These are phyloP conservation scores for Littorina saxatilis DNA, from an alignment of 1,140 invertebrate genomes.

Conservation along the genomic window DNA sequence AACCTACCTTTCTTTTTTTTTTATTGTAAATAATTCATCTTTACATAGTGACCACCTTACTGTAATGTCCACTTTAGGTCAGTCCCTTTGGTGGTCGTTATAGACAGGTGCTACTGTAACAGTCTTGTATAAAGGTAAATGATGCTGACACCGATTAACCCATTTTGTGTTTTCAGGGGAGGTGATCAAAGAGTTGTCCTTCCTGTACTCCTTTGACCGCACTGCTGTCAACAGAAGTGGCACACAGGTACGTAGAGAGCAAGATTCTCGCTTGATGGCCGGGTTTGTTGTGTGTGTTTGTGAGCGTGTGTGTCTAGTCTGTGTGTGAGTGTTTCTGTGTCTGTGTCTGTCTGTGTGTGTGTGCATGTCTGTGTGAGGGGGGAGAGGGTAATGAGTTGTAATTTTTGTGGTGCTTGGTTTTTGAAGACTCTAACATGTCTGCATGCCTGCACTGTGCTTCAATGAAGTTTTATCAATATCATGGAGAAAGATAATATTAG, in stretches of 20 bases:
- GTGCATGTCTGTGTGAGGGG: neutral
- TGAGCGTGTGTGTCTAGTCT: neutral
- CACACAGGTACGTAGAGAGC: constrained; percentile 49
- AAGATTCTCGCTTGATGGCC: neutral
- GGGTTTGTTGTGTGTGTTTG: neutral
- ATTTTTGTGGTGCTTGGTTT: neutral
- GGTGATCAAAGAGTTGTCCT: constrained; percentile 50
- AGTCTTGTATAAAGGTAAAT: too few species aligned
- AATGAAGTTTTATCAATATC: too few species aligned
- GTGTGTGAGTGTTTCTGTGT: neutral
- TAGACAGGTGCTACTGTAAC: too few species aligned
- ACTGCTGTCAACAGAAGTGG: constrained; percentile 58
- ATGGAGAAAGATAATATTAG: too few species aligned
- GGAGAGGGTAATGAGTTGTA: too few species aligned
- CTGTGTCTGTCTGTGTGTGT: neutral
- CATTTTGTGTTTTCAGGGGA: constrained; percentile 46
- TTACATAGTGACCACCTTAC: too few species aligned
- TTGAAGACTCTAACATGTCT: neutral
- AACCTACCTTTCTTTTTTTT: too few species aligned
- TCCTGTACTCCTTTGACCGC: constrained; percentile 58
- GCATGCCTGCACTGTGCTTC: too few species aligned
- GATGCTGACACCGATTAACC: too few species aligned
- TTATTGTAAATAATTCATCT: too few species aligned
- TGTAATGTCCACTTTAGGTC: too few species aligned
- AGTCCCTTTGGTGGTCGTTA: too few species aligned